Base-by-base conservation (phyloP, 2,113 vertebrate genomes). In the Scytalopus superciliaris region DNA sequence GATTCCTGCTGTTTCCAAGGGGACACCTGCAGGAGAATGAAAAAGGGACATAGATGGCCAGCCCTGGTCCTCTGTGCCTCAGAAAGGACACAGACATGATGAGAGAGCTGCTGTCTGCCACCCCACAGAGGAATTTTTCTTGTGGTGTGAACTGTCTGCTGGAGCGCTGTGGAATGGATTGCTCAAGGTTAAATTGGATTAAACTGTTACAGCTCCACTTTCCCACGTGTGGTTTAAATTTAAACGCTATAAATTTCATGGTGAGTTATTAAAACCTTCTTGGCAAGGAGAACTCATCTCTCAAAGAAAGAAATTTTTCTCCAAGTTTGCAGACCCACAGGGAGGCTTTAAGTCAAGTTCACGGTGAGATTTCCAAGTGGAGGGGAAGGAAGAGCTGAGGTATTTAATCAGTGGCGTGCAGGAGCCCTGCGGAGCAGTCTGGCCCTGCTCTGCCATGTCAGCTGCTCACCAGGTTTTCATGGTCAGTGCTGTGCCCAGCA, bases 191-290 rank as follows among this genome's bases (percentile, higher is more conserved):
- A 94, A 91, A 95, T 85, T 68, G 87, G 80, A 91, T 91, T 96
- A 92, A 96, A 96, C 84, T 82, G 91, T 87, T 96, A 91, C 91
- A 89, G 89, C 93, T 94, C 89, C 55, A 33, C 94, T 95, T 97
- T 96, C 93, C 96, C 94, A 97, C 16, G 57, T 95, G 96, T 94
- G 95, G 93, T 96, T 96, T 96, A 96, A 92, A 96, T 96, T 95
- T 91, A 94, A 96, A 91, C 0, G 33, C 87, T 96, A 91, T 94
- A 93, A 83, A 94, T 96, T 96, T 96, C 94, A 96, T 18, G 84
- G 94, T 53, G 81, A 94, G 96, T 91, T 97, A 97, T 96, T 95
- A 97, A 97, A 97, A 91, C 94, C 81, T 94, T 89, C 89, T 95
- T 96, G 93, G 91, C 93, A 87, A 91, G 77, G 22, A 87, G 45